Conservation (phyloP, 2,888 invertebrate species). For the Tromatobia lineatoria region DNA sequence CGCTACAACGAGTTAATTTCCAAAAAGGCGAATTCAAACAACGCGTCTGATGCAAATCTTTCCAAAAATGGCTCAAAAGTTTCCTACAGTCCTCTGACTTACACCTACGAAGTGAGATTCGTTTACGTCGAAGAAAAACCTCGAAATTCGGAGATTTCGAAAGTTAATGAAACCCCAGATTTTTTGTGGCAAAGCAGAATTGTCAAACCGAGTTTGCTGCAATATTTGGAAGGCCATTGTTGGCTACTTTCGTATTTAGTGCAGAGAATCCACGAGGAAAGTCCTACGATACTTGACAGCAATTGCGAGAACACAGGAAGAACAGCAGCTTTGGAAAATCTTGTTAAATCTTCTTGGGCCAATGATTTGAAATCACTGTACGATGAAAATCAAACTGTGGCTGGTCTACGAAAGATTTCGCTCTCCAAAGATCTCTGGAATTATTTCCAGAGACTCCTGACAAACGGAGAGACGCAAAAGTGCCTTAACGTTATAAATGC, state of each 20-base stretch:
- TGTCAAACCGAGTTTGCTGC: conserved; percentile 86
- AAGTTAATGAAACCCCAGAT: conserved; percentile 9
- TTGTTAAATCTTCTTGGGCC: conserved; percentile 87
- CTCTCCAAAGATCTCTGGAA: conserved; percentile 86
- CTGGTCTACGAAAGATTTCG: conserved; percentile 88
- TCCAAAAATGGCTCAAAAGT: conserved; percentile 44
- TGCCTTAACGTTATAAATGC: conserved; percentile 86
- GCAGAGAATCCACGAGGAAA: conserved; percentile 88
- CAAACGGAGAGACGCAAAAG: conserved; percentile 84
- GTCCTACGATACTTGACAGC: conserved; percentile 86
- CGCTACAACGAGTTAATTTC: conserved; percentile 75
- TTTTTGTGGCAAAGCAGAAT: conserved; percentile 79
- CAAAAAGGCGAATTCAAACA: conserved; percentile 30
- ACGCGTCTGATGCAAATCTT: conserved; percentile 58
- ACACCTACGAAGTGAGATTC: conserved; percentile 74
- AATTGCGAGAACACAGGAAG: conserved; percentile 86
- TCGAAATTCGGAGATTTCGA: not conserved
- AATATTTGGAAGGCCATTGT: conserved; percentile 89
- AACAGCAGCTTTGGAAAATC: conserved; percentile 88
- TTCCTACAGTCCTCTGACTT: conserved; percentile 65
- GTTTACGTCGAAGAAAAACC: conserved; percentile 69
- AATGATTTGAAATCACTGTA: conserved; percentile 87
- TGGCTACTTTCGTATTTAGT: conserved; percentile 91
- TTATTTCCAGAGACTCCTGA: conserved; percentile 86
- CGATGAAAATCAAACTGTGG: conserved; percentile 87